Evolutionary conservation across 2,888 invertebrate genomes (phyloP).

Genomic region (Villa cingulata): DNA sequence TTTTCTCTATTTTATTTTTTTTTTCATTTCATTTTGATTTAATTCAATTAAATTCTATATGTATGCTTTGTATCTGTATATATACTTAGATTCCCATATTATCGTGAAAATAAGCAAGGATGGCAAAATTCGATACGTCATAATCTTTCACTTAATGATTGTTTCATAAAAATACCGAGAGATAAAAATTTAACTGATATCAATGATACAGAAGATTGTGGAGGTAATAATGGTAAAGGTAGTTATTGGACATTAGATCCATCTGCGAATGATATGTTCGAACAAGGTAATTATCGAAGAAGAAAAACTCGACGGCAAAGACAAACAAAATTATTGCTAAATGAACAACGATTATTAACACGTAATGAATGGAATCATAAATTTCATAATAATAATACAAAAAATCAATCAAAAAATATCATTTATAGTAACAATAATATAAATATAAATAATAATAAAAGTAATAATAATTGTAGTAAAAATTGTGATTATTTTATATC

Average conservation of each 20-base stretch:
- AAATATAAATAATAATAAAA: too few species aligned
- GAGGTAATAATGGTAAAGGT: conserved; percentile 46
- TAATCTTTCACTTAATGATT: conserved; percentile 67
- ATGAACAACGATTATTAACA: background rate
- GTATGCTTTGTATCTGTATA: too few species aligned
- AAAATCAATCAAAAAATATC: too few species aligned
- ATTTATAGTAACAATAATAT: too few species aligned
- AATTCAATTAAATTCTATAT: too few species aligned
- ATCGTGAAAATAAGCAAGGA: conserved; percentile 68
- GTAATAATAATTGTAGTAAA: background rate
- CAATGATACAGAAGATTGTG: conserved; percentile 19
- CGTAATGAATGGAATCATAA: too few species aligned
- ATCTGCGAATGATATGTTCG: conserved; percentile 71
- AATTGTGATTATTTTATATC: background rate
- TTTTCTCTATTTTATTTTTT: too few species aligned
- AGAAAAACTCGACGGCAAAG: conserved; percentile 49
- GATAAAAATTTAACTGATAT: conserved; percentile 34
- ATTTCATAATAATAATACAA: too few species aligned
- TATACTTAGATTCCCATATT: conserved; percentile 53
- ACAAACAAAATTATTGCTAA: conserved; percentile 21
- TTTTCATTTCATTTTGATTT: too few species aligned
- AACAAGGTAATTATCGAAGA: conserved; percentile 72
- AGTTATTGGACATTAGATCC: conserved; percentile 72
- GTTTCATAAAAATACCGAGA: conserved; percentile 58
- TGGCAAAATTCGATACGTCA: conserved; percentile 75